Conservation (phyloP, 2,888 invertebrate species). For the Caenorhabditis virilis region DNA sequence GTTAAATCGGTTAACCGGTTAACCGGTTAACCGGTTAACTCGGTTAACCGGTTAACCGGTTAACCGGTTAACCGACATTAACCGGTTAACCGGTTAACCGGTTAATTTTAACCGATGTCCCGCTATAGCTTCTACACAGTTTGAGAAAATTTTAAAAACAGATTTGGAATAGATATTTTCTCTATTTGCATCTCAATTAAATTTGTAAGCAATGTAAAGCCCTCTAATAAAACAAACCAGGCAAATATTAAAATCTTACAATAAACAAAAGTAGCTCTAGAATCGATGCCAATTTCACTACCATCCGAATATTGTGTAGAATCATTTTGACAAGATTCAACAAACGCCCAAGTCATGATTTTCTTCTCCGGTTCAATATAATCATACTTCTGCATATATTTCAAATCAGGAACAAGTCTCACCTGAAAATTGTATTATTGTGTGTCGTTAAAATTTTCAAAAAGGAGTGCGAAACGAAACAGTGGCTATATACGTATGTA, state of each 20-base stretch:
- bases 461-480: no score
- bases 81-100: no score
- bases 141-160: no score
- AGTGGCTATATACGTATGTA: background rate
- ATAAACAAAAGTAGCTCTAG: slow-evolving; percentile 49
- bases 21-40: no score
- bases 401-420: slow-evolving; percentile 53
- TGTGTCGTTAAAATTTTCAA: background rate
- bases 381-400: slow-evolving; percentile 40
- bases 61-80: no score
- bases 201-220: background rate
- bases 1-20: no score
- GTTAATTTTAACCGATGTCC: no score
- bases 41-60: no score
- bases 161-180: no score
- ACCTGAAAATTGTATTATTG: slow-evolving; percentile 25
- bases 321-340: slow-evolving; percentile 34
- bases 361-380: slow-evolving; percentile 39
- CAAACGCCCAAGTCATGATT: slow-evolving; percentile 55
- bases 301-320: slow-evolving; percentile 28
- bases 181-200: slow-evolving; percentile 9
- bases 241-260: no score
- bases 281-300: slow-evolving; percentile 51
- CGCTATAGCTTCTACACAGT: no score
- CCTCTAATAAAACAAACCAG: slow-evolving; percentile 24